phyloP scores from a whole-genome alignment of 2,797 vertebrate species.

The Nasua narica region DNA sequence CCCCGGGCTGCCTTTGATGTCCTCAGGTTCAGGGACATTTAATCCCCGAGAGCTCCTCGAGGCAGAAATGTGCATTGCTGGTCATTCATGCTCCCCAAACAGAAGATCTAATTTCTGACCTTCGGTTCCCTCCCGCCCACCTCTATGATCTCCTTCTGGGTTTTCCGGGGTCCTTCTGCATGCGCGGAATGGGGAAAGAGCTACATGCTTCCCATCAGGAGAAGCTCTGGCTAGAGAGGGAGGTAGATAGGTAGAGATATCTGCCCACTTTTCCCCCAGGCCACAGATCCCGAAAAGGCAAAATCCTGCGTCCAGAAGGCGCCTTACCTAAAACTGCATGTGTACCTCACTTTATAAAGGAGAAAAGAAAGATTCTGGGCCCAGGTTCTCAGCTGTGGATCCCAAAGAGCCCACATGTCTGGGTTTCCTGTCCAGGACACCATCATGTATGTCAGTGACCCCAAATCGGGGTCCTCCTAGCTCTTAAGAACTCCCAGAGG shows the following conservation, averaged over 20 bases:
- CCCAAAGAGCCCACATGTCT: fast-evolving
- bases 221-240: neutral
- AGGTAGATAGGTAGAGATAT: too few species aligned
- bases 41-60: slow-evolving; percentile 5
- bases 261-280: neutral
- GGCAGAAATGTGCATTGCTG: neutral
- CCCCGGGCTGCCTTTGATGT: slow-evolving; percentile 45
- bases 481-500: neutral
- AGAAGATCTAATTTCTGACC: neutral
- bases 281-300: neutral
- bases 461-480: neutral
- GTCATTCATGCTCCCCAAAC: neutral
- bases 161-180: neutral
- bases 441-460: neutral
- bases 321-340: too few species aligned
- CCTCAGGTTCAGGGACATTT: neutral
- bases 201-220: neutral
- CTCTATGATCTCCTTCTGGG: neutral
- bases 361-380: neutral
- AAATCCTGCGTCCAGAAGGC: neutral
- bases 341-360: neutral
- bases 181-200: neutral
- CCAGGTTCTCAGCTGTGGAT: neutral
- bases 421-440: neutral
- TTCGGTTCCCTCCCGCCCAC: neutral